These are phyloP conservation scores for Leucoma salicis DNA, from an alignment of 2,888 invertebrate species.

Conservation along the genomic window DNA sequence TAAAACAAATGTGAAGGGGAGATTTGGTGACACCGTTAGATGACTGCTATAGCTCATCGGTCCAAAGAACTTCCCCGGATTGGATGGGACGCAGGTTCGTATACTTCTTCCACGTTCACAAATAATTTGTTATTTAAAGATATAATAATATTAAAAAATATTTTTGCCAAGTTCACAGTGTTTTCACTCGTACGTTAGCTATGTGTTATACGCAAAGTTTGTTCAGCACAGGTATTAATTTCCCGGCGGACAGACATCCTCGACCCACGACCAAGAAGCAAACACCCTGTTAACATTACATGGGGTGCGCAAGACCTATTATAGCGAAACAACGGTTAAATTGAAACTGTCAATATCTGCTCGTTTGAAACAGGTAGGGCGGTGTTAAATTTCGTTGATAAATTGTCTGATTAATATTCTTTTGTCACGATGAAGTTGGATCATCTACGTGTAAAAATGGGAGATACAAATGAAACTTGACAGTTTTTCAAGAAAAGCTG, in stretches of 20 bases:
- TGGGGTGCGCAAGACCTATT: slow-evolving; percentile 28
- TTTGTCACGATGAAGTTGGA: background rate
- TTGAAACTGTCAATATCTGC: slow-evolving; percentile 38
- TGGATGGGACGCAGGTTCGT: too few relatives aligned
- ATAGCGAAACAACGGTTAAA: slow-evolving; percentile 25
- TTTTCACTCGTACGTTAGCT: slow-evolving; percentile 21
- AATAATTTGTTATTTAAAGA: too few relatives aligned
- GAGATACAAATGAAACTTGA: too few relatives aligned
- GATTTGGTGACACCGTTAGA: too few relatives aligned
- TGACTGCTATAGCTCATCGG: too few relatives aligned
- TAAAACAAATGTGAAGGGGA: too few relatives aligned
- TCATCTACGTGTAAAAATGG: too few relatives aligned
- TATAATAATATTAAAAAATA: background rate
- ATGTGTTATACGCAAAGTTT: slow-evolving; percentile 45
- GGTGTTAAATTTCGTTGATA: slow-evolving; percentile 1
- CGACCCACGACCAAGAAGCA: slow-evolving; percentile 40
- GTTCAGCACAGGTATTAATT: slow-evolving; percentile 51
- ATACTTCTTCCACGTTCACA: too few relatives aligned
- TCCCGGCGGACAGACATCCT: slow-evolving; percentile 47
- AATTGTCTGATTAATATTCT: background rate
- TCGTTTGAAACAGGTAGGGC: slow-evolving; percentile 17
- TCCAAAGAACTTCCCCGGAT: too few relatives aligned
- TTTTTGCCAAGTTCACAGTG: slow-evolving; percentile 19
- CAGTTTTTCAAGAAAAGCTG: too few relatives aligned
- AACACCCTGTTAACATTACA: slow-evolving; percentile 29